A percentile compares a stretch with the other conserved stretches of the same genome.
These are phyloP conservation scores for Oophaga sylvatica DNA, from an alignment of 2,797 vertebrate species.

Conservation along the genomic window DNA sequence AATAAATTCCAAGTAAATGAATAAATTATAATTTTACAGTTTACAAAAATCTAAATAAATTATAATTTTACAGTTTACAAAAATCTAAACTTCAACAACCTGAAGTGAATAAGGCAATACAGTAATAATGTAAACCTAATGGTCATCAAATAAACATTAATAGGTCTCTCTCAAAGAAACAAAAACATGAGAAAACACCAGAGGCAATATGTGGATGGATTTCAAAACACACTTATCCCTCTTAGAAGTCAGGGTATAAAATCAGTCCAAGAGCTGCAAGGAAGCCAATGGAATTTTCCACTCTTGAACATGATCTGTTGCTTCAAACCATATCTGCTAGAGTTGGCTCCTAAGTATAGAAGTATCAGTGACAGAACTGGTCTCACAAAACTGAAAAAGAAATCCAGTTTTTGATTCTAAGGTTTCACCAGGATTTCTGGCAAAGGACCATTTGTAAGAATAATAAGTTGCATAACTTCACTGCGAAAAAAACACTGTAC, in stretches of 20 bases:
- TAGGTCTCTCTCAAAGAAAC: not conserved
- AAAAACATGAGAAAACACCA: not conserved
- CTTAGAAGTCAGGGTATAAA: slow-evolving; percentile 20
- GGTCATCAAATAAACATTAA: not conserved
- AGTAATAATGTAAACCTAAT: not conserved
- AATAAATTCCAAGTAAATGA: not conserved
- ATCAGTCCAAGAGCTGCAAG: slow-evolving; percentile 25
- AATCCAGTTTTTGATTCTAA: slow-evolving; percentile 30
- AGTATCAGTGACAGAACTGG: slow-evolving; percentile 49
- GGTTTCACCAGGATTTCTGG: slow-evolving; percentile 21
- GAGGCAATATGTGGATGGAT: slow-evolving; percentile 11
- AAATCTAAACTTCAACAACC: not conserved
- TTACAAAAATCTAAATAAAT: not conserved
- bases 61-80: not conserved
- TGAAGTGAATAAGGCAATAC: not conserved
- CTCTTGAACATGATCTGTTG: slow-evolving; percentile 53
- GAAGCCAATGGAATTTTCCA: slow-evolving; percentile 52
- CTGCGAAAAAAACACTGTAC: not conserved
- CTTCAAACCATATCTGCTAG: slow-evolving; percentile 45
- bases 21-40: not conserved
- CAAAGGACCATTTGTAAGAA: slow-evolving; percentile 2
- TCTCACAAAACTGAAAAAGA: slow-evolving; percentile 35
- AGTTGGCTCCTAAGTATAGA: slow-evolving; percentile 33
- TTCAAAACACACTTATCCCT: slow-evolving; percentile 6
- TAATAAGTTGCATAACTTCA: not conserved